Evolutionary conservation across 2,888 invertebrate genomes (phyloP).

Genomic region (Notocelia uddmanniana): DNA sequence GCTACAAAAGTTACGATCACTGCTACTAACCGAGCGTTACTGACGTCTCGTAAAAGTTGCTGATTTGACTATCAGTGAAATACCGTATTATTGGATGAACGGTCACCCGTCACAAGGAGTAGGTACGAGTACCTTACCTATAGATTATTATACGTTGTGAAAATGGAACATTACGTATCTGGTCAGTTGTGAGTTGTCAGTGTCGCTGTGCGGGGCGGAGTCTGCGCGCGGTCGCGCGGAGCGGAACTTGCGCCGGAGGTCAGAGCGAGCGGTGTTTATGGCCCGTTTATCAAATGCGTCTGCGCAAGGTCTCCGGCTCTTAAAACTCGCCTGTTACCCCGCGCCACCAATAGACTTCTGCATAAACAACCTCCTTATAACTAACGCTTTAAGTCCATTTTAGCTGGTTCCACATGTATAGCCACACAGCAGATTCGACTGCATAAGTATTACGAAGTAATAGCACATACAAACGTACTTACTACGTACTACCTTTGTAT

Average conservation of each 20-base stretch:
- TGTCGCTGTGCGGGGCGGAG: conserved; percentile 25
- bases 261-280: conserved; percentile 55
- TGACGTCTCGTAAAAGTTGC: no score
- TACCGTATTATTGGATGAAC: no score
- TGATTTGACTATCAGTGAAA: no score
- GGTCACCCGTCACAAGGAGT: no score
- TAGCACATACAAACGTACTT: conserved; percentile 25
- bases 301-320: conserved; percentile 59
- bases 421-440: conserved; percentile 8
- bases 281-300: conserved; percentile 60
- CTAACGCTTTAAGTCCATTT: conserved; percentile 17
- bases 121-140: no score
- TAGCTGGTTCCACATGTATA: conserved; percentile 1
- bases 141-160: background rate
- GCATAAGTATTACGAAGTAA: conserved; percentile 38
- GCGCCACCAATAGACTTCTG: conserved; percentile 19
- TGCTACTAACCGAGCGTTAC: no score
- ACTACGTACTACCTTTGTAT: conserved; percentile 14
- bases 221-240: conserved; percentile 46
- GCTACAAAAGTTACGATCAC: no score
- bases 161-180: background rate
- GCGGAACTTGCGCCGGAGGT: conserved; percentile 53
- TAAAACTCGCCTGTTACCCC: conserved; percentile 39
- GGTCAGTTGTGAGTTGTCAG: background rate
- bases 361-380: conserved; percentile 10